phyloP scores from a whole-genome alignment of 2,888 invertebrate genomes.

The Eilema sororculum region DNA sequence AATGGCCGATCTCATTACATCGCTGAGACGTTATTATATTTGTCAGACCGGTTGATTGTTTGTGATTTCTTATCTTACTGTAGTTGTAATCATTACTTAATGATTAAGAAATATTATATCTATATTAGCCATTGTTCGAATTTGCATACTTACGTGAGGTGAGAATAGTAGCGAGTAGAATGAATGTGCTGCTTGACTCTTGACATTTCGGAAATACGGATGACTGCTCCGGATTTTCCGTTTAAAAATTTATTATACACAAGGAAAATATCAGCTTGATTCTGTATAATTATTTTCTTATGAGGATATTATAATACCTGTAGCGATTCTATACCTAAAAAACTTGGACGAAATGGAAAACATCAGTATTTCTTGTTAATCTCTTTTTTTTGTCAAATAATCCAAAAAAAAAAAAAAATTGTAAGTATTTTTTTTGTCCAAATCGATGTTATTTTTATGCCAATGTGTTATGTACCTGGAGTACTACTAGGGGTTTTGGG shows the following conservation, averaged over 20 bases:
- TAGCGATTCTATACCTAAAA: not conserved
- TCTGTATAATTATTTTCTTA: not conserved
- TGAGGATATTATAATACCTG: not conserved
- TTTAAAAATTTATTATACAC: not conserved
- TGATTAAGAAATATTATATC: not conserved
- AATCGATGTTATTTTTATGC: too few species aligned
- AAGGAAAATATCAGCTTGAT: not conserved
- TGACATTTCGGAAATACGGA: not conserved
- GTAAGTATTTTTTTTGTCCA: too few species aligned
- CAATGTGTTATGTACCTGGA: too few species aligned
- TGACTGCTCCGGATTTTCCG: not conserved
- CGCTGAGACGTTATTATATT: conserved; percentile 15
- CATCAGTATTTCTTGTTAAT: too few species aligned
- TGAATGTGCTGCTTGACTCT: too few species aligned
- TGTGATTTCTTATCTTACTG: conserved; percentile 9
- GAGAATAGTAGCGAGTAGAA: not conserved
- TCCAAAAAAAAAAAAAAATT: too few species aligned
- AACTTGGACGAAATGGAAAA: too few species aligned
- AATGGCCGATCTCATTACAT: conserved; percentile 34
- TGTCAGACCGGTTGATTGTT: conserved; percentile 30
- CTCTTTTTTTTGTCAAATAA: too few species aligned
- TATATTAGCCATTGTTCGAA: not conserved
- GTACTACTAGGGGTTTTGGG: too few species aligned
- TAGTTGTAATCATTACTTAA: conserved; percentile 2
- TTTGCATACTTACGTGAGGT: not conserved